Evolutionary conservation across 2,888 invertebrate genomes (phyloP), one percentile per base, ranked within the genome.

Genomic region (Zaprionus lineosus): DNA sequence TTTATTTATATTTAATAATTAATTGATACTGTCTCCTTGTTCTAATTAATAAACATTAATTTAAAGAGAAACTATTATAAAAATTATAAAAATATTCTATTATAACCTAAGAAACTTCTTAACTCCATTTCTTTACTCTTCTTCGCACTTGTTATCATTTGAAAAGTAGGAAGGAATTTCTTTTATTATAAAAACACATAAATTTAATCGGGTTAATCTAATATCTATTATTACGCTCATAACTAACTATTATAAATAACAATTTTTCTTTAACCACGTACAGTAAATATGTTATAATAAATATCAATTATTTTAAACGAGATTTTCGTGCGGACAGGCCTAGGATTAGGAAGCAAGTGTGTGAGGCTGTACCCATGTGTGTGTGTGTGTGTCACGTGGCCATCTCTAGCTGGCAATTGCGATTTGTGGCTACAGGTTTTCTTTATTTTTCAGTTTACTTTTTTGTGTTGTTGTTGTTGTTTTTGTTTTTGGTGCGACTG

Each of bases 371-470:
- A n/a, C n/a, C 7, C n/a, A 28, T 28, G 21, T 21, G 21, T 21
- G 21, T n/a, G 9, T 3, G 5, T 28, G 28, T 28, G 28, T 28
- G 77, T 79, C 81, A 75, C 74, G 74, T 64, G 81, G 43, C 66
- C 76, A 77, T 77, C 76, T 69, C 76, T 84, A 84, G 68, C 43
- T 44, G 66, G 21, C 43, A 37, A 53, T 67, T 48, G 58, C 64
- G 65, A 72, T 69, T 65, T 68, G 76, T 73, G 73, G 56, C 62
- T 77, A 81, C 76, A 77, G 84, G 76, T 77, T 84, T 82, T 59
- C 40, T 29, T 48, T 19, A 29, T 36, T 39, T 36, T 16, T 31
- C 9, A 5, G 26, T 40, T 12, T 16, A 11, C 2, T 19, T 44
- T 48, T 58, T 33, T 24, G 41, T 39, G 36, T 50, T 31, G 52